Evolutionary conservation across 2,888 invertebrate species (phyloP).

Genomic region (Steinernema hermaphroditum): DNA sequence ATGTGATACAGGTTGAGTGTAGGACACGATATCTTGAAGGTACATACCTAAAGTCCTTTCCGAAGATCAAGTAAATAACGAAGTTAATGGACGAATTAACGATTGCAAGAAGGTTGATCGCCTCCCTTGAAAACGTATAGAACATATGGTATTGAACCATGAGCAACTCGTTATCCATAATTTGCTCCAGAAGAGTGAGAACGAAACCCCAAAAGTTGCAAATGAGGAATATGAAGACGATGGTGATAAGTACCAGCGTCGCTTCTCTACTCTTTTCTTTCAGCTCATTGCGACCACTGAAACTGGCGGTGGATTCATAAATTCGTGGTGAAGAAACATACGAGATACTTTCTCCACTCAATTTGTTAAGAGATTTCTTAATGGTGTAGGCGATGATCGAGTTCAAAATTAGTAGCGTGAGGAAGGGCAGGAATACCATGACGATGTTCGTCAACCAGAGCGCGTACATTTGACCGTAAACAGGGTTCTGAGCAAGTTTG

Average conservation of each 20-base stretch:
- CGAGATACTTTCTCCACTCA: conserved; percentile 26
- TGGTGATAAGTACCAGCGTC: conserved; percentile 58
- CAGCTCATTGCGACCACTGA: conserved; percentile 37
- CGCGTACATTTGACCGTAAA: conserved; percentile 75
- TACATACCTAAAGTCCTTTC: conserved; percentile 75
- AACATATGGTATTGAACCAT: conserved; percentile 50
- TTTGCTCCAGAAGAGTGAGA: conserved; percentile 55
- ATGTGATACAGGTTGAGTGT: too few species aligned
- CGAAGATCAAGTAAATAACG: conserved; percentile 94
- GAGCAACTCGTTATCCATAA: conserved; percentile 50
- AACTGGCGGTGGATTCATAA: background rate
- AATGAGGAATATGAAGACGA: conserved; percentile 62
- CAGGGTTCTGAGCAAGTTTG: conserved; percentile 46
- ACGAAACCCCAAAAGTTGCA: conserved; percentile 65
- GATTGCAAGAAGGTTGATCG: conserved; percentile 87
- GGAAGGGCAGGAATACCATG: conserved; percentile 89
- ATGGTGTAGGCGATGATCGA: conserved; percentile 87
- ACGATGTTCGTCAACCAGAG: conserved; percentile 91
- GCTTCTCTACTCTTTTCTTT: conserved; percentile 61
- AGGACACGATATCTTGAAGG: background rate
- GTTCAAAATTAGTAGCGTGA: conserved; percentile 84
- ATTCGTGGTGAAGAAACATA: background rate
- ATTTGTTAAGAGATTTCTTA: conserved; percentile 18
- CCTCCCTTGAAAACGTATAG: conserved; percentile 61
- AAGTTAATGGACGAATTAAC: conserved; percentile 97